These are phyloP conservation scores for Hypsopygia costalis DNA, from an alignment of 2,888 invertebrate genomes.

Conservation along the genomic window DNA sequence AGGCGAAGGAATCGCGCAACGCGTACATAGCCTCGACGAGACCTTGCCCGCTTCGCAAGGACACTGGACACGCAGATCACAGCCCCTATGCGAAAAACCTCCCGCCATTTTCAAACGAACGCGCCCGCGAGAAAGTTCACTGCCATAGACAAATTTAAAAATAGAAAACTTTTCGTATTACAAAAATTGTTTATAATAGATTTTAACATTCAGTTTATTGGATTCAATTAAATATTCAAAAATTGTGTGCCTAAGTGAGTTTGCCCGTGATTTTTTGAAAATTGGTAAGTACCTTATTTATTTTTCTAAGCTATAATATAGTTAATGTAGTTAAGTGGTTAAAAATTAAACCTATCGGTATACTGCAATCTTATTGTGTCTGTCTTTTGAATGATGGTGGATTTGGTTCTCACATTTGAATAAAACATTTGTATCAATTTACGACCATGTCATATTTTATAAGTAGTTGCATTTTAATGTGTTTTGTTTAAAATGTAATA, in stretches of 20 bases:
- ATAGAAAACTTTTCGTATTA: background rate
- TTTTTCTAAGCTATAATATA: background rate
- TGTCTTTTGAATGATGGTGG: too few relatives aligned
- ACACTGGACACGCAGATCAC: conserved; percentile 59
- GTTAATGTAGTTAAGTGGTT: too few relatives aligned
- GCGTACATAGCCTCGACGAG: conserved; percentile 60
- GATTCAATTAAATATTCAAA: background rate
- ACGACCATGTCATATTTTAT: too few relatives aligned
- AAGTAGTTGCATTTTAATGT: too few relatives aligned
- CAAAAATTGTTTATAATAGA: too few relatives aligned
- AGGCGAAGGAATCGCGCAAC: conserved; percentile 58
- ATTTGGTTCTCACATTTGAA: too few relatives aligned
- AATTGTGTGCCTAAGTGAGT: background rate
- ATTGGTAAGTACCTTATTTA: background rate
- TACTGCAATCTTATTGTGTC: too few relatives aligned
- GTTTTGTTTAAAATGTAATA: too few relatives aligned
- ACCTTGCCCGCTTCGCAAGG: conserved; percentile 75
- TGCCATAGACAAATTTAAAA: conserved; percentile 21
- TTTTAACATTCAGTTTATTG: background rate
- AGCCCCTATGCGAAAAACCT: conserved; percentile 59
- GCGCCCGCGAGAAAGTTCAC: conserved; percentile 57
- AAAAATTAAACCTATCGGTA: too few relatives aligned
- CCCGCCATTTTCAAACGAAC: conserved; percentile 67
- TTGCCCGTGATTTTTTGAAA: background rate
- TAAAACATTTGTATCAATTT: too few relatives aligned